Evolutionary conservation across 2,888 invertebrate genomes (phyloP), one percentile per base, ranked within the genome.

Genomic region (Hirtodrosophila histrioides): DNA sequence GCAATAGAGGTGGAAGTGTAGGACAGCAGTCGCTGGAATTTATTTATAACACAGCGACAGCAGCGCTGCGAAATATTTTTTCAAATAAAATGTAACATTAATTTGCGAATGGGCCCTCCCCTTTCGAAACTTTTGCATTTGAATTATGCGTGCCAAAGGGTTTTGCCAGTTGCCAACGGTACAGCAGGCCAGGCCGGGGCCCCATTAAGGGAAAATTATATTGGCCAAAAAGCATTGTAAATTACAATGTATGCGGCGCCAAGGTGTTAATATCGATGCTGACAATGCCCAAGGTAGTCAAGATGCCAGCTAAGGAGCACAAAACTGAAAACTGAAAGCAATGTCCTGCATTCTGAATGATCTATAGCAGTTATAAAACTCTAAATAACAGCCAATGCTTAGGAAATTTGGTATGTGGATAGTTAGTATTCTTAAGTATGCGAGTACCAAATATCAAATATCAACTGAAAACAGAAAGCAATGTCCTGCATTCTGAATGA

Each of bases 81-180:
- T 60, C 63, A 80, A 85, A 85, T 82, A 68, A 78, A 85, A 80
- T 75, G 85, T 80, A 69, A 76, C 85, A 84, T 85, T 83, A 64
- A 84, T 85, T 85, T 80, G 75, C 64, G 65, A 76, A 80, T 53
- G 69, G 75, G 64, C 55, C 50, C 46, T 39, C 48, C 40, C 61
- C 23, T 12, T 51, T 48, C 39, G 33, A 81, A 83, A 70, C 71
- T 78, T 82, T 69, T 49, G 62, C 79, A 72, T 81, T 82, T 75
- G 81, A 81, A 81, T 84, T 81, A 84, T 84, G 84, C 82, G 81
- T 69, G 84, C 77, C 81, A 75, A 82, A 83, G 81, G 78, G 75
- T 75, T 81, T 61, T 35, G 53, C 50, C 58, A 56, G 61, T 67
- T 55, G 46, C 45, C 51, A 64, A 45, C 62, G 48, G 41, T 24